Evolutionary conservation across 2,113 vertebrate genomes (phyloP), one percentile per base, ranked within the genome.

Genomic region (Phodopus roborovskii): DNA sequence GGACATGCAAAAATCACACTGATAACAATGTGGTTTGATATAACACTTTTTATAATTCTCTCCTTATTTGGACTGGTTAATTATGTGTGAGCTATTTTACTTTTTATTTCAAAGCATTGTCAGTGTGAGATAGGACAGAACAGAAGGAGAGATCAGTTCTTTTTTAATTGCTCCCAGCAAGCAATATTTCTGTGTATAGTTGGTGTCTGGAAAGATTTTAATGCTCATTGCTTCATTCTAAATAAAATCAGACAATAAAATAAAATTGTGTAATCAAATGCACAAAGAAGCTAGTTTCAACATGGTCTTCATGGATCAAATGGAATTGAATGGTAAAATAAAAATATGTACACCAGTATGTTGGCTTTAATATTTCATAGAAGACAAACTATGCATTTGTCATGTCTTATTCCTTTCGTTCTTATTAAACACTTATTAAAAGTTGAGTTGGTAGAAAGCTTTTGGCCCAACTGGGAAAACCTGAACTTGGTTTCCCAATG

Each of bases 91-190:
- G 66, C 9, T 96, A 28, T 97, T 97, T 98, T 97, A 97, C 96
- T 96, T 98, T 97, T 97, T 48, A 97, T 98, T 98, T 98, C 97
- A 98, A 98, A 98, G 96, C 10, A 90, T 97, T 97, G 60, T 97
- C 97, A 97, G 12, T 96, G 87, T 97, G 97, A 96, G 81, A 94
- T 93, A 97, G 97, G 97, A 97, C 91, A 98, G 88, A 56, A 94
- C 62, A 78, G 85, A 93, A 92, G 83, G 91, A 95, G 0, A 95
- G 30, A 97, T 86, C 53, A 97, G 50, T 95, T 97, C 85, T 97
- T 96, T 96, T 97, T 97, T 97, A 94, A 97, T 97, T 97, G 92
- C 94, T 98, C 36, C n/a, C 64, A 88, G 42, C 60, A 95, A 17
- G 77, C 77, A 97, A 88, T 2, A 42, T 1, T 92, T 98, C 87